phyloP scores from a whole-genome alignment of 2,888 invertebrate genomes.

The Andrena praecox region DNA sequence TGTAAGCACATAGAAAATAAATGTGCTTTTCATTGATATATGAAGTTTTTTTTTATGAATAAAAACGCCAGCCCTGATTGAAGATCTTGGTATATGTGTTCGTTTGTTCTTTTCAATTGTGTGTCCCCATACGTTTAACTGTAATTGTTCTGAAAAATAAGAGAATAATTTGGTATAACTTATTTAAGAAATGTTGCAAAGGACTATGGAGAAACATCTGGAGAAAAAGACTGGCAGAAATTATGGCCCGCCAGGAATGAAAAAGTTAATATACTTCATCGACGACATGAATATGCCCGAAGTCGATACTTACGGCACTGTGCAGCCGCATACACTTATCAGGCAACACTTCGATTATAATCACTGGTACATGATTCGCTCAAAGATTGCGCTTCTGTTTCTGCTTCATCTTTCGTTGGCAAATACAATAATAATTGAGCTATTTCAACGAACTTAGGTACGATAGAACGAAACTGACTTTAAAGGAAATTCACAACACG shows the following conservation, averaged over 20 bases:
- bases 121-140: too few relatives aligned
- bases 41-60: neutral
- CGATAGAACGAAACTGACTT: conserved; percentile 92
- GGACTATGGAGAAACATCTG: conserved; percentile 94
- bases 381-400: neutral
- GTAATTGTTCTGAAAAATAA: neutral
- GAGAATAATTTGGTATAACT: conserved; percentile 49
- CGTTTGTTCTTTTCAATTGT: neutral
- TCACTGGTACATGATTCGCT: conserved; percentile 89
- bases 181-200: conserved; percentile 92
- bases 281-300: conserved; percentile 99
- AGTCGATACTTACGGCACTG: conserved; percentile 97
- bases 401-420: neutral
- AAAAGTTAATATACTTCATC: conserved; percentile 96
- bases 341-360: conserved; percentile 97
- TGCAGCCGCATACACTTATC: conserved; percentile 97
- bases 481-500: conserved; percentile 96
- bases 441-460: conserved; percentile 87
- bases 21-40: too few relatives aligned
- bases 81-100: neutral
- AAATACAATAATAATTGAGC: conserved; percentile 1
- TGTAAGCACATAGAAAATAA: too few relatives aligned
- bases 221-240: conserved; percentile 98
- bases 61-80: neutral
- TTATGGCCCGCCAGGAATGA: conserved; percentile 97